These are phyloP conservation scores for Melieria picta DNA, from an alignment of 2,888 invertebrate species.

Conservation along the genomic window DNA sequence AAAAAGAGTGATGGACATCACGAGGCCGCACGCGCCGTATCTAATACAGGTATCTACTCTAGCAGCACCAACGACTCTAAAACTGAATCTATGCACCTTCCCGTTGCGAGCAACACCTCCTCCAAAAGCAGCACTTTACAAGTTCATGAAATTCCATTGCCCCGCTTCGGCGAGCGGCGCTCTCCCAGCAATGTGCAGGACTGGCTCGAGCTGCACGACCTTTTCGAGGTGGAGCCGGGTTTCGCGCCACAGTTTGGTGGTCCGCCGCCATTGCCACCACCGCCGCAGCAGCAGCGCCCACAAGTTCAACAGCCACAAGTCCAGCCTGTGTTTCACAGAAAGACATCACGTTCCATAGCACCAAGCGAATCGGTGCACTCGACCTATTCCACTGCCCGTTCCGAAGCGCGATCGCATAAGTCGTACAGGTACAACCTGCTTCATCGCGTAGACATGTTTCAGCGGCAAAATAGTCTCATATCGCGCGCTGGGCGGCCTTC, in stretches of 20 bases:
- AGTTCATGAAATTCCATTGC: conserved; percentile 51
- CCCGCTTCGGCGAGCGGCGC: conserved; percentile 62
- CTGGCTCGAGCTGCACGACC: conserved; percentile 64
- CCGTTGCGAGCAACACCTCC: conserved; percentile 17
- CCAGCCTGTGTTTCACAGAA: conserved; percentile 21
- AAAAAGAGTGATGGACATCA: conserved; percentile 47
- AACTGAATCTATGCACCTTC: conserved; percentile 40
- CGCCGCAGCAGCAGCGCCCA: conserved; percentile 33
- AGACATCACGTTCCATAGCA: conserved; percentile 21
- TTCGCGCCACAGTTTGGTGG: conserved; percentile 17
- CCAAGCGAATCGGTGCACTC: conserved; percentile 52
- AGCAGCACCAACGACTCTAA: conserved; percentile 37
- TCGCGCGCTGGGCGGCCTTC: conserved; percentile 61
- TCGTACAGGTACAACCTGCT: conserved; percentile 48
- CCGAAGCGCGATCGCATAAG: conserved; percentile 49
- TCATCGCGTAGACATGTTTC: conserved; percentile 56
- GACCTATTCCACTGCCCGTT: conserved; percentile 52
- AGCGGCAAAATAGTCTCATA: conserved; percentile 59
- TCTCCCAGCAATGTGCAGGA: conserved; percentile 65
- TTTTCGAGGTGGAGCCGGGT: conserved; percentile 45
- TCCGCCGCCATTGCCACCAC: conserved; percentile 22
- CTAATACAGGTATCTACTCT: conserved; percentile 51
- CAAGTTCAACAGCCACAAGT: conserved; percentile 26
- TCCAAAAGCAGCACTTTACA: conserved; percentile 43
- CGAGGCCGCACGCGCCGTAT: conserved; percentile 25